Base-by-base conservation (phyloP, 2,888 invertebrate species). In the Scaptomyza flava region DNA sequence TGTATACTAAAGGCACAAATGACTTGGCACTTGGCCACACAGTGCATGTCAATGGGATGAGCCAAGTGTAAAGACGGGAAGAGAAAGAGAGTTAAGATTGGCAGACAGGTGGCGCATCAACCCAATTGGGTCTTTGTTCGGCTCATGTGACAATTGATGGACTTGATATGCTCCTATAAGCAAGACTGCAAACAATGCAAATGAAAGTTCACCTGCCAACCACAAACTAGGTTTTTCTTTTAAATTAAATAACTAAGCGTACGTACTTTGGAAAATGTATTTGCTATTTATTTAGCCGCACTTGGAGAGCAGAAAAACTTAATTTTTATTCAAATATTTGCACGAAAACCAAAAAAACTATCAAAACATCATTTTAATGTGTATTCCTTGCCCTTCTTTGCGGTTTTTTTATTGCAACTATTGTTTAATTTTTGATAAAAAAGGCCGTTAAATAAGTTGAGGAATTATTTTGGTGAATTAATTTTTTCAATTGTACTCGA, bases 111-210 rank as follows among this genome's bases (percentile, higher is more conserved):
- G 57, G 20, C 47, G 51, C 77, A 57, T 71, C 62, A 66, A 67
- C 63, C 67, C 67, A 76, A 71, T 65, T 66, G 72, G 57, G 20
- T 17, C 36, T 59, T 72, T 70, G 63, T 72, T 56, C 59, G 59
- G 42, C 56, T 60, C 43, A 38, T 51, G 71, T 60, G 76, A 74
- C 77, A 74, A 67, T 61, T 76, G 77, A 77, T 72, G 30, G 67
- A 72, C 67, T 67, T 67, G 73, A 59, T 59, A 67, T 76, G 77
- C 56, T 67, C 67, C 67, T 59, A 76, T 62, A 66, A 56, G 51
- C 72, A 57, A 45, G 48, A 41, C 42, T 11, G 12, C 50, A 51
- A 14, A 58, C 60, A 60, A 58, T 70, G 72, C 33, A 65, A 53
- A 58, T 54, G 74, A 73, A 75, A 72, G 56, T 68, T 33, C 54